phyloP scores from a whole-genome alignment of 2,113 vertebrate species.

The Aleadryas rufinucha region DNA sequence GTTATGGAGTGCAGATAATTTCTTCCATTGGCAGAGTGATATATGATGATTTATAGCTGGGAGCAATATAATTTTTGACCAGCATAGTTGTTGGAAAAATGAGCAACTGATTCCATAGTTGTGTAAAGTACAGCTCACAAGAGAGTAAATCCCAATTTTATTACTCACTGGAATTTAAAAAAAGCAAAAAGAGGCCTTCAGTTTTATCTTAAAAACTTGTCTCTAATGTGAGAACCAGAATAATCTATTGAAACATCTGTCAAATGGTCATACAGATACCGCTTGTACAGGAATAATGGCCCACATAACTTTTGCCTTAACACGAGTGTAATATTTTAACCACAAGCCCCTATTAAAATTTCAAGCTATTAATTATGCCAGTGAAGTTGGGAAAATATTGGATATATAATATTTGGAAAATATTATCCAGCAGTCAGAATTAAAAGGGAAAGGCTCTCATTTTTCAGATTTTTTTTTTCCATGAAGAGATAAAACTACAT shows the following conservation, averaged over 20 bases:
- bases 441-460: background rate
- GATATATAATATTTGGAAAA: no score
- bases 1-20: background rate
- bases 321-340: background rate
- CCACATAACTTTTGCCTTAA: constrained; percentile 4
- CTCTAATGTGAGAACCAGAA: background rate
- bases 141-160: background rate
- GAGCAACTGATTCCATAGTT: background rate
- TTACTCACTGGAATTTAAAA: background rate
- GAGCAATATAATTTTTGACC: background rate
- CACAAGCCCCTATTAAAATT: constrained; percentile 32
- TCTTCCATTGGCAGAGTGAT: background rate
- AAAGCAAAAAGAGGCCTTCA: background rate
- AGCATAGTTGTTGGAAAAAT: background rate
- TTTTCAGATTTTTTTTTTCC: constrained; percentile 16
- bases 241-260: constrained; percentile 19
- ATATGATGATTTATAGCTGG: background rate
- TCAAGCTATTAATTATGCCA: constrained; percentile 35
- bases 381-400: background rate
- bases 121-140: background rate
- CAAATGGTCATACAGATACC: constrained; percentile 7
- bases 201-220: background rate
- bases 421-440: constrained; percentile 8
- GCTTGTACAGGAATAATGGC: constrained; percentile 19
- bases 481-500: background rate